These are phyloP conservation scores for Urophycis tenuis DNA, from an alignment of 2,797 vertebrate species.

Conservation along the genomic window DNA sequence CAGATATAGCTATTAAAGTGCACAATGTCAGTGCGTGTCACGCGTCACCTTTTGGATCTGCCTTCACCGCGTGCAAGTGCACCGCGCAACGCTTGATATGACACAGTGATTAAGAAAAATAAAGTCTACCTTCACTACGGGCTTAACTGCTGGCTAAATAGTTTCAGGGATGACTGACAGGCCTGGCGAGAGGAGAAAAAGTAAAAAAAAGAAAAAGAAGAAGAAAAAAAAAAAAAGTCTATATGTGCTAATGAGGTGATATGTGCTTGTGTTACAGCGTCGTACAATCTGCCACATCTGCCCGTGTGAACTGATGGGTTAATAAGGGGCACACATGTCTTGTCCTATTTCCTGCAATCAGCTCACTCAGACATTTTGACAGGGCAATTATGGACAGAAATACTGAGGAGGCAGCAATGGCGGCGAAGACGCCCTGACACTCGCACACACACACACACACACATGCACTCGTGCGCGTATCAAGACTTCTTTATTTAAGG, in stretches of 20 bases:
- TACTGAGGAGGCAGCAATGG: constrained; percentile 54
- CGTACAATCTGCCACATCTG: constrained; percentile 67
- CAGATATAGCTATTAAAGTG: not conserved
- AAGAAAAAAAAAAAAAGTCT: constrained; percentile 2
- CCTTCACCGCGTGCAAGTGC: not conserved
- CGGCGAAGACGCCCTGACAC: constrained; percentile 40
- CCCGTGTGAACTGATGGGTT: constrained; percentile 64
- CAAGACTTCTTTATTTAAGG: constrained; percentile 43
- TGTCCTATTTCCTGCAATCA: constrained; percentile 70
- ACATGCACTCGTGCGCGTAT: not conserved
- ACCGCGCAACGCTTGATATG: not conserved
- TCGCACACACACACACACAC: not conserved
- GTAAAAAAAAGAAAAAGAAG: constrained; percentile 4
- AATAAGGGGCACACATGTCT: constrained; percentile 70
- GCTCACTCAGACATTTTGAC: constrained; percentile 72
- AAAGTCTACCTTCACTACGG: constrained; percentile 2
- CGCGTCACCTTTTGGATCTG: not conserved
- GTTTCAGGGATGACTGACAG: constrained; percentile 28
- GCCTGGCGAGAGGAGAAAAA: not conserved
- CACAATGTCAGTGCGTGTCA: not conserved
- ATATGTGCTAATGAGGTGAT: constrained; percentile 40
- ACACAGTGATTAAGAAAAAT: constrained; percentile 14
- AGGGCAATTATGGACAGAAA: constrained; percentile 71
- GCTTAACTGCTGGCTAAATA: constrained; percentile 18
- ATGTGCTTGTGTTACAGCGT: constrained; percentile 51